A percentile compares a stretch with the other conserved stretches of the same genome.
phyloP scores from a whole-genome alignment of 2,113 vertebrate genomes.

The Macroglossus sobrinus region DNA sequence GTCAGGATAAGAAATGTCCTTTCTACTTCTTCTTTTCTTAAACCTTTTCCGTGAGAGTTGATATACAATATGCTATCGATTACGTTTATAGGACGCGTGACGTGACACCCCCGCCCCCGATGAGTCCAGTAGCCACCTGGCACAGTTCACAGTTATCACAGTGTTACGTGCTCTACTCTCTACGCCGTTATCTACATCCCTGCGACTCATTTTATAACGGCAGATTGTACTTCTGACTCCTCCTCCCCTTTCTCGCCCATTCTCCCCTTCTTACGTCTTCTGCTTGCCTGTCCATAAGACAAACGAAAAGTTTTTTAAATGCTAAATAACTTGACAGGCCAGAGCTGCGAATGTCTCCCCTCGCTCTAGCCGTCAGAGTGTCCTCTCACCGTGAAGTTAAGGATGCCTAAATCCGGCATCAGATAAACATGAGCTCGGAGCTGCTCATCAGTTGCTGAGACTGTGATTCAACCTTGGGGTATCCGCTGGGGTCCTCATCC shows the following conservation, averaged over 20 bases:
- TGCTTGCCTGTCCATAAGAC: not conserved
- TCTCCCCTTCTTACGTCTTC: not conserved
- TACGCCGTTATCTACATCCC: not conserved
- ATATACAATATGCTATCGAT: not conserved
- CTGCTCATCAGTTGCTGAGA: not conserved
- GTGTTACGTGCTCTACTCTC: not conserved
- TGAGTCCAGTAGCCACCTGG: too few relatives aligned
- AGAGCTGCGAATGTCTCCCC: not conserved
- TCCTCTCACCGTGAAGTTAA: not conserved
- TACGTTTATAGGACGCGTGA: not conserved
- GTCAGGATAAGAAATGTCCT: not conserved
- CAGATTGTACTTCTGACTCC: not conserved
- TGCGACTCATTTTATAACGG: not conserved
- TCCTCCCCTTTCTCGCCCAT: not conserved
- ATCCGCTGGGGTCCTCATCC: not conserved
- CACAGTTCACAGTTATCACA: not conserved
- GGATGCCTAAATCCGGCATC: not conserved
- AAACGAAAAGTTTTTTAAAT: not conserved
- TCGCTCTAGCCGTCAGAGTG: not conserved
- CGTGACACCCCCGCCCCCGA: not conserved
- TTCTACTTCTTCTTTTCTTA: not conserved
- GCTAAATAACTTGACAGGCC: not conserved
- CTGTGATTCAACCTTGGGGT: not conserved
- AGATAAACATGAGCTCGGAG: not conserved
- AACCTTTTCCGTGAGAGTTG: too few relatives aligned